phyloP scores from a whole-genome alignment of 2,888 invertebrate genomes.

The Steinernema carpocapsae region DNA sequence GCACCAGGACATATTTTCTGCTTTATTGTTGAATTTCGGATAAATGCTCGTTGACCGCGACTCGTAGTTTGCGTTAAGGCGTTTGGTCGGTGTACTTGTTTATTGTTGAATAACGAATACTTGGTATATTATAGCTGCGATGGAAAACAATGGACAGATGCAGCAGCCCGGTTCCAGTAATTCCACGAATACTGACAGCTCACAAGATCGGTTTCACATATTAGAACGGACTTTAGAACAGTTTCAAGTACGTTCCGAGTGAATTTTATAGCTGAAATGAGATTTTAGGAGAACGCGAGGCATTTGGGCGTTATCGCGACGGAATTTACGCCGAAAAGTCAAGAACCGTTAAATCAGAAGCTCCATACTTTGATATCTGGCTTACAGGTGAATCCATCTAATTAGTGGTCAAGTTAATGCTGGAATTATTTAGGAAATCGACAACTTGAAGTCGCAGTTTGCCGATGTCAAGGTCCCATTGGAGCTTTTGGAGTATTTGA shows the following conservation, averaged over 20 bases:
- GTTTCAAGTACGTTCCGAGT: constrained; percentile 53
- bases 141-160: no score
- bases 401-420: no score
- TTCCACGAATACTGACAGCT: no score
- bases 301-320: constrained; percentile 97
- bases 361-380: constrained; percentile 66
- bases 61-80: no score
- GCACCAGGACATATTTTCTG: no score
- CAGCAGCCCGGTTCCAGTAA: no score
- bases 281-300: constrained; percentile 83
- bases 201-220: constrained; percentile 46
- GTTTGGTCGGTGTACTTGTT: no score
- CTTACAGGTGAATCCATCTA: constrained; percentile 50
- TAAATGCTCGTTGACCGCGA: no score
- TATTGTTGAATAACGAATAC: no score
- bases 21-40: no score
- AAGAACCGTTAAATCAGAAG: constrained; percentile 83
- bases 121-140: no score
- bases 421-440: constrained; percentile 54
- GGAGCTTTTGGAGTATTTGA: constrained; percentile 94
- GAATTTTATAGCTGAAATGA: no score
- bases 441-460: constrained; percentile 54
- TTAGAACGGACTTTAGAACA: constrained; percentile 63
- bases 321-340: constrained; percentile 96
- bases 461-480: constrained; percentile 77